A percentile compares a stretch with the other conserved stretches of the same genome.
phyloP scores from a whole-genome alignment of 2,113 vertebrate genomes.

The Bufo gargarizans region DNA sequence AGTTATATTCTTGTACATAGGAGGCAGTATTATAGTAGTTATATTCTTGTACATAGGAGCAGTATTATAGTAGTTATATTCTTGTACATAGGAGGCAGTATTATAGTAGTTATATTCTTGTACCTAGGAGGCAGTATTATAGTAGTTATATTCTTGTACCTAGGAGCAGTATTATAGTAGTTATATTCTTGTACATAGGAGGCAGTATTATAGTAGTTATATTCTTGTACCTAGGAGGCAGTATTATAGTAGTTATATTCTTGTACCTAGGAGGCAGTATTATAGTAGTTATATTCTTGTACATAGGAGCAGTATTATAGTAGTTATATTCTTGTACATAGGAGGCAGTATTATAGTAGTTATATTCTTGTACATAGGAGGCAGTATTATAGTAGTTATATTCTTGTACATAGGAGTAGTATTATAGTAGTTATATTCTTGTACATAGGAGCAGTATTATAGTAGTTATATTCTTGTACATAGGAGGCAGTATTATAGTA shows the following conservation, averaged over 20 bases:
- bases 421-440: too few relatives aligned
- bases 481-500: background rate
- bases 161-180: background rate
- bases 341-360: too few relatives aligned
- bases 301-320: too few relatives aligned
- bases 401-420: too few relatives aligned
- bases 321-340: too few relatives aligned
- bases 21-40: constrained; percentile 6
- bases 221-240: background rate
- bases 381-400: too few relatives aligned
- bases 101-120: constrained; percentile 7
- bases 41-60: background rate
- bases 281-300: too few relatives aligned
- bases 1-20: constrained; percentile 7
- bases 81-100: background rate
- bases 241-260: constrained; percentile 1
- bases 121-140: background rate
- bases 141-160: background rate
- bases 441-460: background rate
- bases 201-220: constrained; percentile 13
- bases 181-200: background rate
- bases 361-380: too few relatives aligned
- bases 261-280: too few relatives aligned
- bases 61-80: constrained; percentile 10
- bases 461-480: background rate